A percentile compares a stretch with the other conserved stretches of the same genome.
phyloP scores from a whole-genome alignment of 1,140 invertebrate species.

The Brachionus calyciflorus region DNA sequence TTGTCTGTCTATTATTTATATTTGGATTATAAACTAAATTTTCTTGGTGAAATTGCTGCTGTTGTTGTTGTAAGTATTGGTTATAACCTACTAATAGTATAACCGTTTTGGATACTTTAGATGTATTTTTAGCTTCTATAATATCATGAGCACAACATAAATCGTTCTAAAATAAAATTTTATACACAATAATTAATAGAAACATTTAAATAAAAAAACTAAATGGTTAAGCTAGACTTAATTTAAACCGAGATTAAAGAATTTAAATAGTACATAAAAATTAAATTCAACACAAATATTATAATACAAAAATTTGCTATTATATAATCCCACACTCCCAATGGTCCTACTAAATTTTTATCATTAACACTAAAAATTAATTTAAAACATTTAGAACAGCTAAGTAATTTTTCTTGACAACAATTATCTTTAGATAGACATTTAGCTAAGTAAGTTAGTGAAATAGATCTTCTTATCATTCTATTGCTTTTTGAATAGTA shows the following conservation, averaged over 20 bases:
- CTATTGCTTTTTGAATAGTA: no score
- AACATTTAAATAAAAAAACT: not conserved
- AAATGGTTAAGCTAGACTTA: not conserved
- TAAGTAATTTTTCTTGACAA: not conserved
- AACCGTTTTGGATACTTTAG: constrained; percentile 33
- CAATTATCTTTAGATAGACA: not conserved
- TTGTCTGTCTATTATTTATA: constrained; percentile 3
- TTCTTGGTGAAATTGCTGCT: constrained; percentile 25
- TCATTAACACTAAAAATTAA: not conserved
- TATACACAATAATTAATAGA: not conserved
- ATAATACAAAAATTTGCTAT: constrained; percentile 45
- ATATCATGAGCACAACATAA: constrained; percentile 46
- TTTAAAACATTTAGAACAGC: constrained; percentile 21
- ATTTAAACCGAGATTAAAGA: constrained; percentile 6
- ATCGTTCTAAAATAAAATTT: constrained; percentile 30
- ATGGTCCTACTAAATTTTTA: not conserved
- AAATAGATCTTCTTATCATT: constrained; percentile 5
- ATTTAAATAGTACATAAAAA: not conserved
- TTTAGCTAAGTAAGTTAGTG: not conserved
- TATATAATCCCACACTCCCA: not conserved
- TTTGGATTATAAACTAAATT: not conserved
- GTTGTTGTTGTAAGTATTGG: constrained; percentile 26
- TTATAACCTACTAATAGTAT: constrained; percentile 40
- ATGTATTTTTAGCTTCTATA: constrained; percentile 47
- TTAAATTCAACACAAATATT: constrained; percentile 33